A percentile compares a stretch with the other conserved stretches of the same genome.
Conservation (phyloP, 2,888 invertebrate genomes). For the Glyphotaelius pellucidus region DNA sequence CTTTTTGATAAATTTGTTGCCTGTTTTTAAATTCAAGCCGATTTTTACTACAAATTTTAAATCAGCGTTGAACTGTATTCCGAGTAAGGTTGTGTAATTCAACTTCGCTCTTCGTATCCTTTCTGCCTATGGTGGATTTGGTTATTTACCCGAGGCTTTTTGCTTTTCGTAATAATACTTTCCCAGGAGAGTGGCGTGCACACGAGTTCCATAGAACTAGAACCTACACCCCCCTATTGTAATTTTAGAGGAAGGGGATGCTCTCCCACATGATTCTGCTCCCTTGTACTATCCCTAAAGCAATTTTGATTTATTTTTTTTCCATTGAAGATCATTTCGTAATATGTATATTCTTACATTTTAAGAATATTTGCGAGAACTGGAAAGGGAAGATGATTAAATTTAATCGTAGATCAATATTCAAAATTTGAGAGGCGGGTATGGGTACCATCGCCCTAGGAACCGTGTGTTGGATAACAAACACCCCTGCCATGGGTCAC, state of each 20-base stretch:
- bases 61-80: not conserved
- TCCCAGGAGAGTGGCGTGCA: constrained; percentile 63
- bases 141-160: constrained; percentile 56
- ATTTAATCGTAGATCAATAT: not conserved
- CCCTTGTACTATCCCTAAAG: constrained; percentile 29
- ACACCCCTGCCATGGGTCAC: no score
- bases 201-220: not conserved
- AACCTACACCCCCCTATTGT: not conserved
- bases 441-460: no score
- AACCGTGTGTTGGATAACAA: no score
- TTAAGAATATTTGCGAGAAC: not conserved
- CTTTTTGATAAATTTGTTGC: not conserved
- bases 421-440: no score
- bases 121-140: constrained; percentile 47
- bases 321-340: not conserved
- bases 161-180: constrained; percentile 65
- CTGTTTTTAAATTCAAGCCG: not conserved
- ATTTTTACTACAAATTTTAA: not conserved
- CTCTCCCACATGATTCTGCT: not conserved
- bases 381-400: not conserved
- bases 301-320: not conserved
- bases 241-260: constrained; percentile 19
- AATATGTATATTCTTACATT: not conserved
- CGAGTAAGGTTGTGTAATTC: constrained; percentile 4
- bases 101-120: constrained; percentile 9